These are phyloP conservation scores for Orcinus orca DNA, from an alignment of 2,113 vertebrate genomes.

Conservation along the genomic window DNA sequence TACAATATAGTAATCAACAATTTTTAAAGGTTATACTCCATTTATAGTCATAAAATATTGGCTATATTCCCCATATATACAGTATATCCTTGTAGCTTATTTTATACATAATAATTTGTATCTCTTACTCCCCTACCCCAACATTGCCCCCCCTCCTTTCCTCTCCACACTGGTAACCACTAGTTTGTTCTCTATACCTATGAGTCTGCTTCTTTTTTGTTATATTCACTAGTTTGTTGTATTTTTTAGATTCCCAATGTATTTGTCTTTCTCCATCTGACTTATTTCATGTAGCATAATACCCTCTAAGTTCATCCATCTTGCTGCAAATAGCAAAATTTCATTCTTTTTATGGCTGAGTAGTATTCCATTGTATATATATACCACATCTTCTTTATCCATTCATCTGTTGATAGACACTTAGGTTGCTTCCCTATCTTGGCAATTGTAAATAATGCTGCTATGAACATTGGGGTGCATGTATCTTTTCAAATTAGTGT, in stretches of 20 bases:
- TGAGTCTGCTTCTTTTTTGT: neutral
- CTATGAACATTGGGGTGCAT: neutral
- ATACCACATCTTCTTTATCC: neutral
- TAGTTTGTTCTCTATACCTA: neutral
- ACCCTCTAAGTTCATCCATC: neutral
- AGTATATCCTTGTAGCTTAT: neutral
- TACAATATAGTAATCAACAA: neutral
- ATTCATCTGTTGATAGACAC: neutral
- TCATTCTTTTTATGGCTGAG: neutral
- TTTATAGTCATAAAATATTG: neutral
- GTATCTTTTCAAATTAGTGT: neutral
- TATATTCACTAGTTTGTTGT: neutral
- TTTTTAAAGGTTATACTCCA: neutral
- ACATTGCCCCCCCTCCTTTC: neutral
- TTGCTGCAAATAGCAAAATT: neutral
- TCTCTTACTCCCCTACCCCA: neutral
- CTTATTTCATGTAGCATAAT: neutral
- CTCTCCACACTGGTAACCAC: neutral
- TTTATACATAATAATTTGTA: neutral
- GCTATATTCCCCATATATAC: neutral
- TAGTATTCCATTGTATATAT: neutral
- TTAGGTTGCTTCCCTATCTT: neutral
- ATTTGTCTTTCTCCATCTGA: neutral
- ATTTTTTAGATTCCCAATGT: neutral
- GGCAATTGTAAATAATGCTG: neutral